phyloP scores from a whole-genome alignment of 2,113 vertebrate genomes.

The Silurus glanis region DNA sequence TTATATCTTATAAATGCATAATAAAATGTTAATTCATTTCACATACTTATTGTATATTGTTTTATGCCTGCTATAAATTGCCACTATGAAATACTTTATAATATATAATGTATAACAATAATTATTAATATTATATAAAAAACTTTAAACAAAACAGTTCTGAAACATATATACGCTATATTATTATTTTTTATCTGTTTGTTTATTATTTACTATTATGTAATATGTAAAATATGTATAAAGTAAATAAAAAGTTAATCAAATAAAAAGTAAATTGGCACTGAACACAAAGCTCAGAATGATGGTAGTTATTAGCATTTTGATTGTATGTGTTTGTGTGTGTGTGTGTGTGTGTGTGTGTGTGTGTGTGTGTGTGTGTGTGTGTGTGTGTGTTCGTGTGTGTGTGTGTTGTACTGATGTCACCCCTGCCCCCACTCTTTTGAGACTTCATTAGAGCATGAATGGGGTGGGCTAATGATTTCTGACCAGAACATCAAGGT shows the following conservation, averaged over 20 bases:
- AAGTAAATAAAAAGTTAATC: neutral
- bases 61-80: neutral
- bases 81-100: neutral
- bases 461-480: slow-evolving; percentile 71
- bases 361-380: slow-evolving; percentile 27
- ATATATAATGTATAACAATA: too few relatives aligned
- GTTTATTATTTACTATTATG: neutral
- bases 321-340: neutral
- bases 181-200: too few relatives aligned
- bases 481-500: slow-evolving; percentile 71
- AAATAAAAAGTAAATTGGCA: neutral
- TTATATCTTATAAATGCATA: neutral
- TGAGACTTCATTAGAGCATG: slow-evolving; percentile 74
- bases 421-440: slow-evolving; percentile 47
- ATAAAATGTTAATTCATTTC: neutral
- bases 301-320: slow-evolving; percentile 3
- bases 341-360: slow-evolving; percentile 57
- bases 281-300: neutral
- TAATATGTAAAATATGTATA: neutral
- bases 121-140: neutral
- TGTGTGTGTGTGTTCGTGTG: slow-evolving; percentile 49
- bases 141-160: neutral
- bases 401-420: slow-evolving; percentile 26
- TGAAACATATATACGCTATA: too few relatives aligned
- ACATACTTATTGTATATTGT: neutral